Evolutionary conservation across 2,113 vertebrate genomes (phyloP).

Genomic region (Perccottus glenii): DNA sequence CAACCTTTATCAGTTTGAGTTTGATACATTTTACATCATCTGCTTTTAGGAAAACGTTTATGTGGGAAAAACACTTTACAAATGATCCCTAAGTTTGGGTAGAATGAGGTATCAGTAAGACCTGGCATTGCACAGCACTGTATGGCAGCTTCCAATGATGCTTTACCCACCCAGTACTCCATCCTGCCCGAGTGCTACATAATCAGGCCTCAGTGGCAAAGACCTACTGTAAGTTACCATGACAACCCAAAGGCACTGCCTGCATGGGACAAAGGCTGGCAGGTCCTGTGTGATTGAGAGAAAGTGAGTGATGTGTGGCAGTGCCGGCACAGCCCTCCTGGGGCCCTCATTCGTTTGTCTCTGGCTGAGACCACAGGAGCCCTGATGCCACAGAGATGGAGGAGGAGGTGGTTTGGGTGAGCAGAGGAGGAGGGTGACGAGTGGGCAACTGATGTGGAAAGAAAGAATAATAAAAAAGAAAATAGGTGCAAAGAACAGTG

Average conservation of each 20-base stretch:
- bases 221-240: constrained; percentile 87
- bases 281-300: constrained; percentile 75
- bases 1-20: too few relatives aligned
- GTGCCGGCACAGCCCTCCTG: constrained; percentile 70
- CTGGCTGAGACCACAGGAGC: constrained; percentile 74
- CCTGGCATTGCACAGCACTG: constrained; percentile 36
- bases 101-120: constrained; percentile 27
- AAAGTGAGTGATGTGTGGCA: constrained; percentile 67
- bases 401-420: constrained; percentile 28
- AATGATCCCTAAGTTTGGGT: neutral
- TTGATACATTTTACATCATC: too few relatives aligned
- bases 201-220: constrained; percentile 85
- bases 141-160: constrained; percentile 46
- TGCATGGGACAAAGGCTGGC: constrained; percentile 87
- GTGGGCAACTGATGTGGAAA: constrained; percentile 62
- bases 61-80: too few relatives aligned
- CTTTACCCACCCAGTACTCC: constrained; percentile 55
- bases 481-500: constrained; percentile 30
- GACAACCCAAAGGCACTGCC: constrained; percentile 88
- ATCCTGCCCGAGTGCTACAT: constrained; percentile 82
- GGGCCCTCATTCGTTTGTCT: constrained; percentile 76
- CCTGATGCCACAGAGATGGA: constrained; percentile 67
- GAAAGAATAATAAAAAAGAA: constrained; percentile 39
- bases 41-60: too few relatives aligned
- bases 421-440: constrained; percentile 8